phyloP scores from a whole-genome alignment of 2,113 vertebrate genomes.

The Brevimyrus niger region DNA sequence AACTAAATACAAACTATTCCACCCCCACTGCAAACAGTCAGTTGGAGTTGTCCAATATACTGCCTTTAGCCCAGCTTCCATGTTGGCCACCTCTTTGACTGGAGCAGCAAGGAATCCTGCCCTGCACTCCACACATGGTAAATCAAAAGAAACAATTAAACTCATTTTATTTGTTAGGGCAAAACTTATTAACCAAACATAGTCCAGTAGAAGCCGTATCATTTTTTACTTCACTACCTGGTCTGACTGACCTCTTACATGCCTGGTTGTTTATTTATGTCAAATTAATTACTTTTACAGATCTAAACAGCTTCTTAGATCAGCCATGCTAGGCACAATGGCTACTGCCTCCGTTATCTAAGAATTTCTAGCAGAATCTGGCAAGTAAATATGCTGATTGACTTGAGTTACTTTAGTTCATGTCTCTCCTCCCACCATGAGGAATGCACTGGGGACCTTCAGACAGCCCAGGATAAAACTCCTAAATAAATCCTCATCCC shows the following conservation, averaged over 20 bases:
- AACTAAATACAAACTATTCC: too few relatives aligned
- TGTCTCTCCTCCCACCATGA: not conserved
- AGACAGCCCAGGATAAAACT: constrained; percentile 14
- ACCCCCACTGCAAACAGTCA: too few relatives aligned
- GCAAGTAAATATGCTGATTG: not conserved
- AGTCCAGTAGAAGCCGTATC: not conserved
- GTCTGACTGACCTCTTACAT: not conserved
- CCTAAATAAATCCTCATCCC: constrained; percentile 3
- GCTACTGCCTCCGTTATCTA: not conserved
- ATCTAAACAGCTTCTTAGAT: not conserved
- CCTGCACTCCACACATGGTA: too few relatives aligned
- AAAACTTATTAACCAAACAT: not conserved
- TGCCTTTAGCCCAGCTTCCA: too few relatives aligned
- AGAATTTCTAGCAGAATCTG: not conserved
- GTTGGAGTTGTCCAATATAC: too few relatives aligned
- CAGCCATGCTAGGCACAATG: not conserved
- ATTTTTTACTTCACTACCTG: not conserved
- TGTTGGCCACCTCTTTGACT: too few relatives aligned
- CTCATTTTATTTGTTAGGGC: not conserved
- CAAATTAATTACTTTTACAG: not conserved
- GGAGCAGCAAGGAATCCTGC: too few relatives aligned
- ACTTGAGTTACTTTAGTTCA: constrained; percentile 19
- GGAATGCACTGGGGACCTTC: not conserved
- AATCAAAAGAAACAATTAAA: too few relatives aligned
- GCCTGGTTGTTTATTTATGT: not conserved